A percentile compares a stretch with the other conserved stretches of the same genome.
phyloP scores from a whole-genome alignment of 2,888 invertebrate species.

The Pterostichus niger region DNA sequence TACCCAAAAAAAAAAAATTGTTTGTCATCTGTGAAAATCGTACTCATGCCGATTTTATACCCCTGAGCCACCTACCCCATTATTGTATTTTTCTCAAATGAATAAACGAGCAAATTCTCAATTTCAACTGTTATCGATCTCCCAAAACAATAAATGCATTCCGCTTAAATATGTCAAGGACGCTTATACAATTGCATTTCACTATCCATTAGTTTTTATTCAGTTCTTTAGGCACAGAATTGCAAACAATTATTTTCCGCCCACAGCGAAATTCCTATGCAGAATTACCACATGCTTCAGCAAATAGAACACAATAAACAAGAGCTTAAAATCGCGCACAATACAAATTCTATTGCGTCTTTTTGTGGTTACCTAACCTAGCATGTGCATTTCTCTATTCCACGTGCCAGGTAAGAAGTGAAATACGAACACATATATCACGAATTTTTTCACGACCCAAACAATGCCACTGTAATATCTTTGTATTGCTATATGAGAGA shows the following conservation, averaged over 20 bases:
- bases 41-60: too few species aligned
- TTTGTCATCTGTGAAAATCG: too few species aligned
- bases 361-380: constrained; percentile 7
- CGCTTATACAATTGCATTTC: constrained; percentile 15
- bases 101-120: constrained; percentile 21
- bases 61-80: too few species aligned
- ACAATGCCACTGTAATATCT: constrained; percentile 9
- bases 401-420: constrained; percentile 40
- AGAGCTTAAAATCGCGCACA: constrained; percentile 49
- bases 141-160: constrained; percentile 29
- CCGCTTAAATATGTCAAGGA: not conserved
- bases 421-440: constrained; percentile 41
- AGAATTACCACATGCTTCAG: constrained; percentile 47
- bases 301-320: constrained; percentile 26
- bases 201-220: constrained; percentile 41
- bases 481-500: constrained; percentile 6
- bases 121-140: not conserved
- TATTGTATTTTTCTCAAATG: not conserved
- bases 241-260: constrained; percentile 19
- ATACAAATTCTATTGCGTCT: constrained; percentile 46
- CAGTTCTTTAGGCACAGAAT: constrained; percentile 1
- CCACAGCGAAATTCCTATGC: constrained; percentile 14
- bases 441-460: constrained; percentile 29
- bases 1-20: too few species aligned
- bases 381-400: constrained; percentile 14